These are phyloP conservation scores for Pomatorhinus ruficollis DNA, from an alignment of 2,113 vertebrate species.

Conservation along the genomic window DNA sequence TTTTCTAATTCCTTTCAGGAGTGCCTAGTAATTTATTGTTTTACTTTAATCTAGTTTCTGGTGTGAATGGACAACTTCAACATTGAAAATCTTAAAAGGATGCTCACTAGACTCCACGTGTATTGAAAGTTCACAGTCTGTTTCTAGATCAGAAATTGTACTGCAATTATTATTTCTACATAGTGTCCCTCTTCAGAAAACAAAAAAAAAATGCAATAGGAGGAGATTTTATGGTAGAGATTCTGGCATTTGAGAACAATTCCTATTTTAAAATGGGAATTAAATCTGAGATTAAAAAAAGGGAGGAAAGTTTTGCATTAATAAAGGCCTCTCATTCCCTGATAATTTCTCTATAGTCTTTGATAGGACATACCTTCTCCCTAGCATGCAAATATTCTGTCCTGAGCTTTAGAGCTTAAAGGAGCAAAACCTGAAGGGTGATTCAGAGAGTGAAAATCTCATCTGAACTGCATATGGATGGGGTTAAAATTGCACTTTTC, in stretches of 20 bases:
- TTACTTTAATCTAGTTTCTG: not conserved
- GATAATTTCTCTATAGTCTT: not conserved
- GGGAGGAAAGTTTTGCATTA: not conserved
- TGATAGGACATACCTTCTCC: not conserved
- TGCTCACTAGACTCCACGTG: not conserved
- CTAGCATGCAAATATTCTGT: not conserved
- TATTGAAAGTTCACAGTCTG: not conserved
- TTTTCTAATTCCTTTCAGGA: not conserved
- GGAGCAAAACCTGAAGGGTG: not conserved
- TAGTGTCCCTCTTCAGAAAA: fast-evolving
- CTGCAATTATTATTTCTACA: not conserved
- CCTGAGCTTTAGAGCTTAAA: not conserved
- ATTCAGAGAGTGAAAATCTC: not conserved
- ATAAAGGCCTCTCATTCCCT: not conserved
- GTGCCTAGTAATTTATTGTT: not conserved
- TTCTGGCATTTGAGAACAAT: not conserved
- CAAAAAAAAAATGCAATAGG: not conserved
- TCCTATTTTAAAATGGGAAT: not conserved
- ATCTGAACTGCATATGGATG: not conserved
- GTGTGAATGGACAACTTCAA: not conserved
- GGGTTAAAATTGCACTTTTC: not conserved
- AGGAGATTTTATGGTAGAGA: not conserved
- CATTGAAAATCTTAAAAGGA: not conserved
- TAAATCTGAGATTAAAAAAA: not conserved
- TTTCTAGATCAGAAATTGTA: not conserved